Base-by-base conservation (phyloP, 2,797 vertebrate species). In the Chromobotia macracanthus region DNA sequence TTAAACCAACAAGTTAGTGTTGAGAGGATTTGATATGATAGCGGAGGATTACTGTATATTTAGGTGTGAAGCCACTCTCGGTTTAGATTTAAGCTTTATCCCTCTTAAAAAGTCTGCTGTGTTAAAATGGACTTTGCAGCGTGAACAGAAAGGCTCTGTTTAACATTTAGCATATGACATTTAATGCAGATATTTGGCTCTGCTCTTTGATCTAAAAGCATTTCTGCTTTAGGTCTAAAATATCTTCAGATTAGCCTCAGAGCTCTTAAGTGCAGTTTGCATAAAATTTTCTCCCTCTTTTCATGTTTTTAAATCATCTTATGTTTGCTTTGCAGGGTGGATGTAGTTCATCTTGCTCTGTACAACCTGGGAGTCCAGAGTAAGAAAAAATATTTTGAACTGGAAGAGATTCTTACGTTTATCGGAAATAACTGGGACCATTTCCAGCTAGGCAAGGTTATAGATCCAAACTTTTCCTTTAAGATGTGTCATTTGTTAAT, bases 381-480 rank as follows among this genome's bases (percentile, higher is more conserved):
- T 91, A 98, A 99, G 92, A 99, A 99, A 91, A 98, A 98, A 67
- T 99, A 99, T 89, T 99, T 99, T 2, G 95, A 98, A 86, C 94
- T 98, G 0, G 97, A 99, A 31, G 97, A 99, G 91, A 97, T 99
- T 81, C 89, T 98, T 60, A 90, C 91, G 81, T 98, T 99, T 0
- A 94, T 97, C 81, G 95, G 95, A 44, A 90, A 92, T 21, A 95
- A 96, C 91, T 98, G 97, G 97, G 95, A 97, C 1, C 94, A 93
- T 1, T 86, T 98, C 72, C 97, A 98, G 87, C 95, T 98, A 0
- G 96, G 96, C 60, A 98, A 98, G 96, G 97, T 99, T 88, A 61
- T 66, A 19, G 38, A 31, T 55, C 69, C 10, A 73, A 28, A 31
- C 66, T 12, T 67, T 58, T 58, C n/a, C 1, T 13, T 7, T 60